Base-by-base conservation (phyloP, 2,113 vertebrate genomes). In the Rhadina sibilatrix region DNA sequence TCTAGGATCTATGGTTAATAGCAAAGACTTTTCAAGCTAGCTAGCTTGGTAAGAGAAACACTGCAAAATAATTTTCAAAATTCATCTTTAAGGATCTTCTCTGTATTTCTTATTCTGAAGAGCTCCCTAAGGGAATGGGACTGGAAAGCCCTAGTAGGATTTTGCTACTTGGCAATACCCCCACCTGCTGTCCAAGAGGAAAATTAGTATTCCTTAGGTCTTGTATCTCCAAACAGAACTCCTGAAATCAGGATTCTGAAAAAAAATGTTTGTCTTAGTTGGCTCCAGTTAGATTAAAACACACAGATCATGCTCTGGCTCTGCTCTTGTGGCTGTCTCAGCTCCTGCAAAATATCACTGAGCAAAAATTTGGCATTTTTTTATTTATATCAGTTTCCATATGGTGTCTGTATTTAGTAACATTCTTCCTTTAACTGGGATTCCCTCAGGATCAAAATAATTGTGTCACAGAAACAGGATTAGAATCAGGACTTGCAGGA, bases 141-240 rank as follows among this genome's bases (percentile, higher is more conserved):
- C 14, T 59, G 14, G 52, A 60, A 80, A 87, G 13, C 22, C 23
- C 21, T 9, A 17, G 16, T 2, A 38, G 4, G 30, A 71, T 81
- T 97, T 59, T 88, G 57, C 35, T 59, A 33, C 42, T 91, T 91
- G 79, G 33, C 89, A 88, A 70, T 86, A 84, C 56, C 56, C 47
- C 97, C 96, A 93, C 77, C 97, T 98, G 89, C 90, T 94, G 96
- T 81, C 38, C 40, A 89, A 85, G 65, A 76, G 19, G 72, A 97
- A 78, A 95, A 95, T 15, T 47, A 85, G 27, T 49, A 42, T 11
- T 83, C 69, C 3, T 24, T 76, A 65, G 18, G 64, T 70, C 49
- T 23, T 25, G 33, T 13, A 14, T 38, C 54, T 47, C 35, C 46
- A 35, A 69, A 54, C 6, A 54, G 24, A 31, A 17, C 35, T 53